These are phyloP conservation scores for Anguilla pacifica DNA, from an alignment of 2,797 vertebrate species.

Conservation along the genomic window DNA sequence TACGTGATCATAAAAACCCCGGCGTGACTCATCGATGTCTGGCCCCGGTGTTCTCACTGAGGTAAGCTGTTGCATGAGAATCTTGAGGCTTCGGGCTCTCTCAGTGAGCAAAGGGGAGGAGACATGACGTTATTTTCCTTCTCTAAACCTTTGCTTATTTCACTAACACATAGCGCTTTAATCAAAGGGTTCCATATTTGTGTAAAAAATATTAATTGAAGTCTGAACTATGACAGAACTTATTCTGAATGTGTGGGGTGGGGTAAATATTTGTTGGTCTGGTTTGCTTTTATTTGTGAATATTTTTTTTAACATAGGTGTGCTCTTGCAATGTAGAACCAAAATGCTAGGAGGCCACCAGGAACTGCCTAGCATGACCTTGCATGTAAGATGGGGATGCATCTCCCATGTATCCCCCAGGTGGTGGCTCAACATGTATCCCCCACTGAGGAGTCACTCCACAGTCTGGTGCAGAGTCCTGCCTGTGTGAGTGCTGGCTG, in stretches of 20 bases:
- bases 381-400: neutral
- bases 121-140: neutral
- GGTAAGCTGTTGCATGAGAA: neutral
- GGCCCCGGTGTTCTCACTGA: neutral
- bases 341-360: neutral
- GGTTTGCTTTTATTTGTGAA: neutral
- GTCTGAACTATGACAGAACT: neutral
- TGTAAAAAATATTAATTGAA: neutral
- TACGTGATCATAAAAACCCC: neutral
- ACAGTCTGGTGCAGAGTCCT: neutral
- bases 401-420: neutral
- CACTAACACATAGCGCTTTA: neutral
- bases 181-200: neutral
- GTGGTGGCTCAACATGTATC: neutral
- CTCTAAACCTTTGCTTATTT: neutral
- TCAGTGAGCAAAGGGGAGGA: neutral
- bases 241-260: neutral
- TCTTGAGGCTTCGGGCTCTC: neutral
- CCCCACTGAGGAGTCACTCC: neutral
- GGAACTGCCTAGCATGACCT: neutral
- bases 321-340: neutral
- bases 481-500: neutral
- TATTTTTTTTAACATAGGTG: neutral
- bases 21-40: constrained; percentile 39
- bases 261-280: neutral